Conservation (phyloP, 1,140 invertebrate species). For the Catajapyx aquilonaris region DNA sequence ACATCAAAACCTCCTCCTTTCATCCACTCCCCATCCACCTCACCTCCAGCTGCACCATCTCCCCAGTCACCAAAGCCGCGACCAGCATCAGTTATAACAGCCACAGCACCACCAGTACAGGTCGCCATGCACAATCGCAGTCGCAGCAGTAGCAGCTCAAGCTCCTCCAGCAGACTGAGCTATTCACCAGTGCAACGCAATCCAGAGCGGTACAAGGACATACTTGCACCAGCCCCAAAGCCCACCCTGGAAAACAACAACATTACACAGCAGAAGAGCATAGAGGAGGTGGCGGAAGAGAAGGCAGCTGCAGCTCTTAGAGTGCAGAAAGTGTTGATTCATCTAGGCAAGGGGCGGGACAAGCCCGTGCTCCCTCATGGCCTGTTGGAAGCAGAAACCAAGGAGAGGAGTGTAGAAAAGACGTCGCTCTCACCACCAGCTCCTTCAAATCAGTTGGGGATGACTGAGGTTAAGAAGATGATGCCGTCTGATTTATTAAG, state of each 20-base stretch:
- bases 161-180: conserved; percentile 33
- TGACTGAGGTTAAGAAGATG: no score
- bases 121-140: no score
- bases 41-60: conserved; percentile 6
- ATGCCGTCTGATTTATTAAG: no score
- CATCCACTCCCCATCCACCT: conserved; percentile 6
- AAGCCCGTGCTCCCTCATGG: background rate
- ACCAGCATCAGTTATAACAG: conserved; percentile 6
- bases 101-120: background rate
- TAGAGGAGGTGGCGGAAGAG: background rate
- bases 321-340: no score
- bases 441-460: no score
- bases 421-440: no score
- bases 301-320: background rate
- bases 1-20: conserved; percentile 3
- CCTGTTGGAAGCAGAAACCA: background rate
- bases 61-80: background rate
- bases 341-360: background rate
- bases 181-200: conserved; percentile 38
- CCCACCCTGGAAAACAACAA: conserved; percentile 12
- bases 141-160: conserved; percentile 26
- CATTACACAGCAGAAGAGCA: background rate
- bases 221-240: conserved; percentile 16
- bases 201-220: conserved; percentile 37
- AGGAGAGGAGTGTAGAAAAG: no score